These are phyloP conservation scores for Eupristina koningsbergeri DNA, from an alignment of 1,140 invertebrate genomes.

Conservation along the genomic window DNA sequence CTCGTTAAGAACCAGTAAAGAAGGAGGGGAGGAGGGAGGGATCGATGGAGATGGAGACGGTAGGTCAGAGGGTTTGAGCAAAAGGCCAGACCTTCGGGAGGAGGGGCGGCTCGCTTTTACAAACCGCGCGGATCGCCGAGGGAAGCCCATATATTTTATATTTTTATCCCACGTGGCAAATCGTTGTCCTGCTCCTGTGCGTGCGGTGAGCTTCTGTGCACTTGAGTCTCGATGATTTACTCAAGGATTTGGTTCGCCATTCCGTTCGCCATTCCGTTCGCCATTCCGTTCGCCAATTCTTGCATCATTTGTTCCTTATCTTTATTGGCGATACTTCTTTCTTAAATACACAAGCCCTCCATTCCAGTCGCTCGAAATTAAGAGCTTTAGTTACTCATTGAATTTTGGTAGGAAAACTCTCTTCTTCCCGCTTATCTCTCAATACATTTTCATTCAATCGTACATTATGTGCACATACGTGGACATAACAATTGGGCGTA, in stretches of 20 bases:
- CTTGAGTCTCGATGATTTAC: conserved; percentile 1
- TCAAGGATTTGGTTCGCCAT: background rate
- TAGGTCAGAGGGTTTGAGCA: background rate
- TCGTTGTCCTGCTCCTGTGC: too few species aligned
- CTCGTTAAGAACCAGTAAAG: conserved; percentile 50
- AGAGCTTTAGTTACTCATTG: too few species aligned
- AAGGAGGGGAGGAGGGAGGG: background rate
- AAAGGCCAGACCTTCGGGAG: background rate
- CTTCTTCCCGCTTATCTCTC: too few species aligned
- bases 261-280: background rate
- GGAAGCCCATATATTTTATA: background rate
- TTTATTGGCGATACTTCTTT: background rate
- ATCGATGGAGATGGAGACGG: background rate
- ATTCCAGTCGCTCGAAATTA: too few species aligned
- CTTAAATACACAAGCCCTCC: too few species aligned
- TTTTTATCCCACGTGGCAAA: too few species aligned
- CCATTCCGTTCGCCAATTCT: background rate
- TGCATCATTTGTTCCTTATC: background rate
- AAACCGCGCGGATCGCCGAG: conserved; percentile 3
- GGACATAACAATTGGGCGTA: too few species aligned
- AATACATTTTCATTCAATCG: too few species aligned
- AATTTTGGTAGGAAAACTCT: too few species aligned
- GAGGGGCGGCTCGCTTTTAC: background rate
- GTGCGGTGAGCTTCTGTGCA: background rate
- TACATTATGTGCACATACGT: too few species aligned